Conservation (phyloP, 2,888 invertebrate species). For the Polydrusus pterygomalis region DNA sequence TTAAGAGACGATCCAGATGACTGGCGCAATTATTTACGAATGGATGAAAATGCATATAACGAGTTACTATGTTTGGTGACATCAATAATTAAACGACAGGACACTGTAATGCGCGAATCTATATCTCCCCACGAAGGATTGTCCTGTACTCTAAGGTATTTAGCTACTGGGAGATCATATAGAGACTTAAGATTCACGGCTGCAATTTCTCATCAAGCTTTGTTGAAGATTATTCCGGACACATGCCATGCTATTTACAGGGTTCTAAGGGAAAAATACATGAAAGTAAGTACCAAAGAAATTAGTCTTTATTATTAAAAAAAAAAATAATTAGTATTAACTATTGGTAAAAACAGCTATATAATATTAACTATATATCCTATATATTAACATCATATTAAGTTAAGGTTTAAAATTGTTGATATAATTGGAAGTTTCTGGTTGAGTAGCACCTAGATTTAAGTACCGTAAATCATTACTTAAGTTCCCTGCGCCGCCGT, state of each 20-base stretch:
- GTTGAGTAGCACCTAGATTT: too few species aligned
- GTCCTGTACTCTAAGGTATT: constrained; percentile 21
- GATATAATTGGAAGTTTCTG: too few species aligned
- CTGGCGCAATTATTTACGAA: constrained; percentile 19
- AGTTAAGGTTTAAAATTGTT: too few species aligned
- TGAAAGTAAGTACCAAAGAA: constrained; percentile 12
- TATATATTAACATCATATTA: not conserved
- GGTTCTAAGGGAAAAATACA: constrained; percentile 11
- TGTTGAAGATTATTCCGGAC: constrained; percentile 23
- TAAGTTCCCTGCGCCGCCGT: too few species aligned
- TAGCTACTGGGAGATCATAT: constrained; percentile 28
- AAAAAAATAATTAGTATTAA: not conserved
- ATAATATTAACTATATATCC: constrained; percentile 5
- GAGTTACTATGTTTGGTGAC: constrained; percentile 22
- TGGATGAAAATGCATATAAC: constrained; percentile 18
- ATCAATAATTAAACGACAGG: constrained; percentile 13
- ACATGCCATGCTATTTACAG: constrained; percentile 16
- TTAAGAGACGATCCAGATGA: constrained; percentile 17
- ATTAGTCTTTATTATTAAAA: not conserved
- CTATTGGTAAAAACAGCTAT: not conserved
- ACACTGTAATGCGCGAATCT: constrained; percentile 16
- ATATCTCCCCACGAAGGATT: constrained; percentile 26
- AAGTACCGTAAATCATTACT: too few species aligned
- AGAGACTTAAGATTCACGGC: constrained; percentile 12
- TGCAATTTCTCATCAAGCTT: constrained; percentile 26